Evolutionary conservation across 2,888 invertebrate species (phyloP), one percentile per base, ranked within the genome.

Genomic region (Archaeoteleia sp.): DNA sequence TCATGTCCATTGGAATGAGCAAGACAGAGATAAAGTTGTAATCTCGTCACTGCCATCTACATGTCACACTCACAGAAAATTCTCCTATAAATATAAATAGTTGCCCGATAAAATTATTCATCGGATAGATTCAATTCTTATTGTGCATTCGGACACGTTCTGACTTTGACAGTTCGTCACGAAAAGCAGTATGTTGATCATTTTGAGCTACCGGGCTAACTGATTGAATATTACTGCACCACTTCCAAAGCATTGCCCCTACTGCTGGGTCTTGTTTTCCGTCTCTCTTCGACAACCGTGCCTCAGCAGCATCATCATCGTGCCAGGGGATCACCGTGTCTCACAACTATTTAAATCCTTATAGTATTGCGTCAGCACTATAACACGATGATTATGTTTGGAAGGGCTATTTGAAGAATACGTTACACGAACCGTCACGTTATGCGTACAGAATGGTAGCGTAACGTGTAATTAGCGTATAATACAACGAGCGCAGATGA

Each of bases 291-390:
- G 20, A 49, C 25, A 14, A 42, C 10, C 25, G 48, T 45, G 54
- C 30, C 35, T 46, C 40, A 34, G 27, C 40, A 15, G 10, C 15
- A 13, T 37, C 43, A 45, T 40, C 53, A 37, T 65, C 71, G 72
- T 70, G 57, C 63, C 72, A 63, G 51, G 68, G 60, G 72, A 61
- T 60, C 51, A 45, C 51, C 58, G 35, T 32, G 29, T 39, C 65
- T 67, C 62, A 62, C 69, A 73, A 79, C 78, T 81, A 81, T 81
- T 81, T 81, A 74, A 77, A 80, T 81, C 79, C 77, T 78, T 78
- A 15, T 46, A 8, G 25, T 25, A 20, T 27, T 49, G 51, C 63
- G 57, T 57, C 63, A 51, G 43, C 43, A 6, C 29, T 29, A 43
- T 9, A 43, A 30, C 43, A n/a, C 29, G 43, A 43, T 20, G 46